Evolutionary conservation across 1,140 invertebrate species (phyloP).

Genomic region (Sweltsa coloradensis): DNA sequence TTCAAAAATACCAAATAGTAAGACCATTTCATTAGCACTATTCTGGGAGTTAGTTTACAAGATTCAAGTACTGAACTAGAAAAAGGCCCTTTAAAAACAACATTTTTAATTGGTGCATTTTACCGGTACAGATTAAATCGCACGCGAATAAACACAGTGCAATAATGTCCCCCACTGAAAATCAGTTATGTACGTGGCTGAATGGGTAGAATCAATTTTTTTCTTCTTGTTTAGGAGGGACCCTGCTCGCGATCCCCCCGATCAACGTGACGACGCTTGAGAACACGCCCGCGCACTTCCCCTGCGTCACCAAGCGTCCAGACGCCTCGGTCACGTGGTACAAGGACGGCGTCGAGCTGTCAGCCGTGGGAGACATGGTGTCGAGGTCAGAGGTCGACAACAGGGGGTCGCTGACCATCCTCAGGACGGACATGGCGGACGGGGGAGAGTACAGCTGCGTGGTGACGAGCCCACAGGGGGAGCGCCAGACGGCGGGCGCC

Average conservation of each 20-base stretch:
- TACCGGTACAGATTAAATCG: no score
- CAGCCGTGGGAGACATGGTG: constrained; percentile 47
- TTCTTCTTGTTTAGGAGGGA: constrained; percentile 51
- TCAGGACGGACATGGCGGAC: constrained; percentile 63
- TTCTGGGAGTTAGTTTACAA: no score
- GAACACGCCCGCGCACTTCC: constrained; percentile 66
- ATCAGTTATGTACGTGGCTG: constrained; percentile 1
- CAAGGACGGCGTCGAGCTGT: constrained; percentile 48
- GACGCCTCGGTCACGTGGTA: constrained; percentile 54
- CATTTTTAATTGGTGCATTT: no score
- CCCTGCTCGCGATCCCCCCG: constrained; percentile 70
- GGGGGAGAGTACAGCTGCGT: constrained; percentile 81
- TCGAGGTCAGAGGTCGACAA: constrained; percentile 42
- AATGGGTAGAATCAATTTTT: background rate
- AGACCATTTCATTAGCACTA: no score
- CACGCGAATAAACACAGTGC: background rate
- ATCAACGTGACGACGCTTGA: constrained; percentile 81
- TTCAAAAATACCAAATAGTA: no score
- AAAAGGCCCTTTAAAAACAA: no score
- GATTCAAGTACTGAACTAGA: no score
- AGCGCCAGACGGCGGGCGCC: constrained; percentile 71
- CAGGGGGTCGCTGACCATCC: constrained; percentile 66
- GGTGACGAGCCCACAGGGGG: constrained; percentile 66
- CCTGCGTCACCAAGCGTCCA: constrained; percentile 60
- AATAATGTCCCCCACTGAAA: background rate